A percentile compares a stretch with the other conserved stretches of the same genome.
These are phyloP conservation scores for Oryzias woworae DNA, from an alignment of 2,113 vertebrate species.

Conservation along the genomic window DNA sequence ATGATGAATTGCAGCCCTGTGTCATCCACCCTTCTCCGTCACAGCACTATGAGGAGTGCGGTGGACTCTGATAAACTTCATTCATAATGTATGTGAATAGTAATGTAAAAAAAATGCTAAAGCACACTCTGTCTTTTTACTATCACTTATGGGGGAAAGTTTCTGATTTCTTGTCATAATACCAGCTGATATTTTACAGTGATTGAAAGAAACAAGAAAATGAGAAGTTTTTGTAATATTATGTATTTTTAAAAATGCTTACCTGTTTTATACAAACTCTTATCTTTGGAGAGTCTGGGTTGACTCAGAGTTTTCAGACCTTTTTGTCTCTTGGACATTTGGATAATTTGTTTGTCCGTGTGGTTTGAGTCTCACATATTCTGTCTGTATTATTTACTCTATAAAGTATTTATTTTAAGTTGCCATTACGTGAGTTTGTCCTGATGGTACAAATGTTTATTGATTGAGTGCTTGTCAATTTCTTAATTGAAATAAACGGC, in stretches of 20 bases:
- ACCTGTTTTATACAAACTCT: constrained; percentile 78
- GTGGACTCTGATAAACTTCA: constrained; percentile 56
- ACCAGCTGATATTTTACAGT: constrained; percentile 82
- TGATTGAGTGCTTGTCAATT: constrained; percentile 80
- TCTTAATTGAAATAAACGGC: constrained; percentile 80
- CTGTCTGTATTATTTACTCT: constrained; percentile 79
- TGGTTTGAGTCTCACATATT: constrained; percentile 74
- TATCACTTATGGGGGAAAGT: constrained; percentile 57
- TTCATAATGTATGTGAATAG: constrained; percentile 72
- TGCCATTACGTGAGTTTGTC: constrained; percentile 63
- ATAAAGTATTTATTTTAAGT: constrained; percentile 83
- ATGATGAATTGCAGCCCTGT: constrained; percentile 32
- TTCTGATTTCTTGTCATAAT: constrained; percentile 77
- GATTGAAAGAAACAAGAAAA: constrained; percentile 70
- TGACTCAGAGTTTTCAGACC: constrained; percentile 67
- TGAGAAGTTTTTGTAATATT: constrained; percentile 76
- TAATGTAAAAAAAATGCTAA: constrained; percentile 71
- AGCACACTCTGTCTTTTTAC: constrained; percentile 79
- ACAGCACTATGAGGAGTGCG: constrained; percentile 28
- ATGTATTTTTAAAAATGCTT: constrained; percentile 80
- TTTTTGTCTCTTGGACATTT: constrained; percentile 66
- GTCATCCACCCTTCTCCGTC: constrained; percentile 42
- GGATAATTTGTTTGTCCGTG: constrained; percentile 66
- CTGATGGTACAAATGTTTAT: constrained; percentile 72
- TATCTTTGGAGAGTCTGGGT: constrained; percentile 66